Evolutionary conservation across 92 coral and sea anemone genomes (phyloP).

Genomic region (Epizoanthus illoricatus): DNA sequence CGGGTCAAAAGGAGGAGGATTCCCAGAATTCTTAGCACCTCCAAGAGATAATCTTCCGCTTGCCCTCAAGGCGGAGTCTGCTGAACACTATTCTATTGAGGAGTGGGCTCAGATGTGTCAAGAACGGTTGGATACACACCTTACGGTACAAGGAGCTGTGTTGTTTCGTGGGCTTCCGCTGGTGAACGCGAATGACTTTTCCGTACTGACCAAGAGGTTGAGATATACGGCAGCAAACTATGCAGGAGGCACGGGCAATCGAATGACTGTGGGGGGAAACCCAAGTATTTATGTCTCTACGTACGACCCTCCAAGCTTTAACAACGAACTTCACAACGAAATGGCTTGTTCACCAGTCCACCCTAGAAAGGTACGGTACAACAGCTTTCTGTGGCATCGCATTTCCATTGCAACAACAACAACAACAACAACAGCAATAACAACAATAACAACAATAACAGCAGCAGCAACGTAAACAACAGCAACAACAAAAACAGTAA

Average conservation of each 20-base stretch:
- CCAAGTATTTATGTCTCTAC: constrained; percentile 66
- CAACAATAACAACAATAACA: too few relatives aligned
- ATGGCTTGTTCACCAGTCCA: constrained; percentile 83
- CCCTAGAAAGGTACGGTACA: constrained; percentile 62
- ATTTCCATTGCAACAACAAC: too few relatives aligned
- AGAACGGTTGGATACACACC: constrained; percentile 52
- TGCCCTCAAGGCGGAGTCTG: constrained; percentile 51
- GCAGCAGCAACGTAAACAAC: too few relatives aligned
- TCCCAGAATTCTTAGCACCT: constrained; percentile 71
- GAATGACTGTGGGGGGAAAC: constrained; percentile 52
- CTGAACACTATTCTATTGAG: constrained; percentile 27
- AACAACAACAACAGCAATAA: too few relatives aligned
- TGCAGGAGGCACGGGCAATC: constrained; percentile 79
- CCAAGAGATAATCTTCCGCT: constrained; percentile 64
- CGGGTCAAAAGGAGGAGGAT: constrained; percentile 63
- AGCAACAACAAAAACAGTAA: too few relatives aligned
- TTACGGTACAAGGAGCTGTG: constrained; percentile 61
- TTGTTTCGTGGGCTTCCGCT: constrained; percentile 76
- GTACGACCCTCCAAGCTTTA: constrained; percentile 66
- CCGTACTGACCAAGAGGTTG: constrained; percentile 47
- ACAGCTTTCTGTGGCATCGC: background rate
- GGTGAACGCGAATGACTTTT: constrained; percentile 43
- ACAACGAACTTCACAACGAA: constrained; percentile 80
- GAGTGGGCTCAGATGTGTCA: constrained; percentile 67
- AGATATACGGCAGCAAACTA: constrained; percentile 70